Evolutionary conservation across 2,113 vertebrate genomes (phyloP).

Genomic region (Xerus inauris): DNA sequence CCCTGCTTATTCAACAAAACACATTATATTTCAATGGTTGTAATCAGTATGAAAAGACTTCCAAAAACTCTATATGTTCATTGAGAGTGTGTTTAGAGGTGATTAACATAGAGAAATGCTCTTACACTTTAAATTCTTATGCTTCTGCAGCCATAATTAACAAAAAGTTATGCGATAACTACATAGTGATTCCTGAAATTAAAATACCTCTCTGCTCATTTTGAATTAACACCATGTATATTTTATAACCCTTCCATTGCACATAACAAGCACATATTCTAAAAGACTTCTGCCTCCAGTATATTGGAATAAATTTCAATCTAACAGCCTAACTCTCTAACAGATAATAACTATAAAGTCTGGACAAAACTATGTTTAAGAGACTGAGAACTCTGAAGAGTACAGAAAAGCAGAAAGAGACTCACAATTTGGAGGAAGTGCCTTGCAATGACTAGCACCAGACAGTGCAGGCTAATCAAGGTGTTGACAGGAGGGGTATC

Average conservation of each 20-base stretch:
- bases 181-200: neutral
- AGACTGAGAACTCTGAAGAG: neutral
- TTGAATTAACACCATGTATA: neutral
- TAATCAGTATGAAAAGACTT: neutral
- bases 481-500: neutral
- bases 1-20: neutral
- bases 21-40: neutral
- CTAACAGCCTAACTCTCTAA: neutral
- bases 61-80: neutral
- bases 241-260: neutral
- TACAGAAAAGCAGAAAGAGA: neutral
- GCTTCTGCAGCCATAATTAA: neutral
- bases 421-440: neutral
- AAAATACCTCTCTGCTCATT: neutral
- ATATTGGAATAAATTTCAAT: neutral
- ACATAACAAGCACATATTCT: neutral
- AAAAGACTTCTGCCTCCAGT: neutral
- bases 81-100: neutral
- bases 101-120: neutral
- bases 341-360: neutral
- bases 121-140: neutral
- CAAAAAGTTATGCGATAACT: neutral
- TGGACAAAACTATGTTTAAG: neutral
- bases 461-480: neutral
- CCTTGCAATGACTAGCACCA: neutral